These are phyloP conservation scores for Centropus unirufus DNA, from an alignment of 2,113 vertebrate genomes.

Conservation along the genomic window DNA sequence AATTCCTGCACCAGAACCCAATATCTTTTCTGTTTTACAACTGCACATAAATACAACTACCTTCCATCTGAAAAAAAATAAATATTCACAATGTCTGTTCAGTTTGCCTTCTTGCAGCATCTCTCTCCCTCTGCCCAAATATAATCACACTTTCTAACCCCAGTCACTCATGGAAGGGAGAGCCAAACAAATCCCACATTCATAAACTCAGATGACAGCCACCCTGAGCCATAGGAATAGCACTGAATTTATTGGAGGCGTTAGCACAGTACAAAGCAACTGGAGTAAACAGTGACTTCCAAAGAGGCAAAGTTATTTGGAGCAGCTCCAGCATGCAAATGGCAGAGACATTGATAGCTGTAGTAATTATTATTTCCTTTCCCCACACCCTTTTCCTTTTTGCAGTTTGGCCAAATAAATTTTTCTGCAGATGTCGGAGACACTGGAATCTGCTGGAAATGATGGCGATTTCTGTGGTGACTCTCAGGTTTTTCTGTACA, in stretches of 20 bases:
- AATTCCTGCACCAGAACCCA: slow-evolving; percentile 64
- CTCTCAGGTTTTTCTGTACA: neutral
- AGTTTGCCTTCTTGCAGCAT: slow-evolving; percentile 61
- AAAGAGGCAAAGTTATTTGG: slow-evolving; percentile 32
- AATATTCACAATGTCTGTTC: slow-evolving; percentile 64
- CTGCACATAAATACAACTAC: slow-evolving; percentile 67
- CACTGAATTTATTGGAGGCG: neutral
- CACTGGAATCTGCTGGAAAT: neutral
- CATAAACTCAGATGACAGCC: slow-evolving; percentile 55
- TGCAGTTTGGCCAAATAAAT: neutral
- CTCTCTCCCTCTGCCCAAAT: slow-evolving; percentile 40
- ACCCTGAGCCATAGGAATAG: neutral
- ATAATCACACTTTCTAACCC: slow-evolving; percentile 51
- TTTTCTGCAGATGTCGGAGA: neutral
- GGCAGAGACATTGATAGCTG: neutral
- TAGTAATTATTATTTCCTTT: slow-evolving; percentile 47
- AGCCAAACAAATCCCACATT: slow-evolving; percentile 62
- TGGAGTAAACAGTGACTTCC: neutral
- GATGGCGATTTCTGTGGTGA: neutral
- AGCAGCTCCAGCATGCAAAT: slow-evolving; percentile 24
- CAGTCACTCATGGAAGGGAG: neutral
- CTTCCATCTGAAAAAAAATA: slow-evolving; percentile 55
- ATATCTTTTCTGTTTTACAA: slow-evolving; percentile 70
- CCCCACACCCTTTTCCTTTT: slow-evolving; percentile 7
- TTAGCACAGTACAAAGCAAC: slow-evolving; percentile 43